Percentiles rank a stretch among this genome's conserved stretches.
Conservation (phyloP, 1,140 invertebrate species). For the Ceratoteleas bidentatus region DNA sequence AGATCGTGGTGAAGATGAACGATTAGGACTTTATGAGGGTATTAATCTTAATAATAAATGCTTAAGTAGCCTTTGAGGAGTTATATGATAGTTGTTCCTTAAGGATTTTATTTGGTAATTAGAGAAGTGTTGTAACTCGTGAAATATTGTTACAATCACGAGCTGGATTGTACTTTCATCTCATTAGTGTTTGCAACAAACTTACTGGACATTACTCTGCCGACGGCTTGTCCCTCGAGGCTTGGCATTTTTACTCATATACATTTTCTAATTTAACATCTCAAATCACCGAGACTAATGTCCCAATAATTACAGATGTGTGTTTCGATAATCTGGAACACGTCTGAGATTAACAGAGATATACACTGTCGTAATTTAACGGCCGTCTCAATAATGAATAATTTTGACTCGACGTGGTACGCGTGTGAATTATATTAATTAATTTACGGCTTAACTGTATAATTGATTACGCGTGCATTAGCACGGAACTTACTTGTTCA, state of each 20-base stretch:
- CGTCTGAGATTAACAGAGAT: constrained; percentile 25
- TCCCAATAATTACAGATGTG: constrained; percentile 17
- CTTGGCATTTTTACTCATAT: neutral
- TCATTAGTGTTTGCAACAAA: neutral
- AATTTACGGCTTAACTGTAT: neutral
- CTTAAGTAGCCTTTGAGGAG: constrained; percentile 11
- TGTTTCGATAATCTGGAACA: constrained; percentile 20
- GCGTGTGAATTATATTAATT: neutral
- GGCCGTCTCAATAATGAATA: neutral
- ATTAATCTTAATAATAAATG: constrained; percentile 33
- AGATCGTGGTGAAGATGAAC: constrained; percentile 22
- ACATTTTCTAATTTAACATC: neutral
- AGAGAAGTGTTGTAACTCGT: neutral
- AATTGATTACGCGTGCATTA: neutral
- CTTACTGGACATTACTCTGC: neutral
- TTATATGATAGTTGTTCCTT: constrained; percentile 10
- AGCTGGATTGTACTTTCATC: neutral
- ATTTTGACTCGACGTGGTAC: neutral
- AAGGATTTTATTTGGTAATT: neutral
- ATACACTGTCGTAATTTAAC: constrained; percentile 6
- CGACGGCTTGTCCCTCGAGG: neutral
- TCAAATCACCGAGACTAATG: constrained; percentile 9
- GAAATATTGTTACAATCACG: neutral
- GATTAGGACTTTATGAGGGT: constrained; percentile 34
- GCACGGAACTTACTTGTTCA: neutral